Percentiles rank a stretch among this genome's conserved stretches.
These are phyloP conservation scores for Wasmannia auropunctata DNA, from an alignment of 1,140 invertebrate species.

Conservation along the genomic window DNA sequence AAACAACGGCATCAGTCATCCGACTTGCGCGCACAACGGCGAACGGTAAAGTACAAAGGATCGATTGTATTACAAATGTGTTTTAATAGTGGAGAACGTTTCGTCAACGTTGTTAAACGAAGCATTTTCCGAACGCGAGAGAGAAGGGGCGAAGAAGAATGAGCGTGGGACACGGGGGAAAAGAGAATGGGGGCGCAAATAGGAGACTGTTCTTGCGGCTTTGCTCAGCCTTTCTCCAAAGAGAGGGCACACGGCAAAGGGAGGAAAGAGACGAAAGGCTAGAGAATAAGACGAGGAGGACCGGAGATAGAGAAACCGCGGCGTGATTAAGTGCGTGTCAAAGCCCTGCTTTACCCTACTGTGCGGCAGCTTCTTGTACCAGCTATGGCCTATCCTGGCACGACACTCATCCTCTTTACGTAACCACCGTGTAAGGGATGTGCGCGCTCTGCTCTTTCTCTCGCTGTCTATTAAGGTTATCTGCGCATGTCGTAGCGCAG, in stretches of 20 bases:
- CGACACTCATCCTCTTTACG: slow-evolving; percentile 27
- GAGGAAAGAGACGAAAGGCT: slow-evolving; percentile 17
- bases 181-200: slow-evolving; percentile 4
- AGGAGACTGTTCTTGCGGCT: slow-evolving; percentile 14
- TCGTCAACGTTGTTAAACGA: background rate
- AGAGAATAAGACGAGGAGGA: slow-evolving; percentile 32
- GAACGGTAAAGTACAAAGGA: background rate
- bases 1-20: background rate
- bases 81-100: slow-evolving; percentile 4
- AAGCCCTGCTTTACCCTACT: slow-evolving; percentile 44
- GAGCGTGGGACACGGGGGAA: background rate
- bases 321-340: slow-evolving; percentile 67
- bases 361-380: slow-evolving; percentile 23
- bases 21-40: background rate
- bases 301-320: slow-evolving; percentile 29
- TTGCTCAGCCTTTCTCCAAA: background rate
- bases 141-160: slow-evolving; percentile 4
- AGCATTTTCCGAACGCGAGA: background rate
- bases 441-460: background rate
- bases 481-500: background rate
- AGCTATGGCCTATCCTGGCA: slow-evolving; percentile 28
- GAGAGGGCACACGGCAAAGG: background rate
- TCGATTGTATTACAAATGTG: background rate
- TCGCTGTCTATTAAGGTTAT: slow-evolving; percentile 27
- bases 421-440: slow-evolving; percentile 10